These are phyloP conservation scores for Phalacrocorax pelagicus DNA, from an alignment of 2,113 vertebrate genomes.

Conservation along the genomic window DNA sequence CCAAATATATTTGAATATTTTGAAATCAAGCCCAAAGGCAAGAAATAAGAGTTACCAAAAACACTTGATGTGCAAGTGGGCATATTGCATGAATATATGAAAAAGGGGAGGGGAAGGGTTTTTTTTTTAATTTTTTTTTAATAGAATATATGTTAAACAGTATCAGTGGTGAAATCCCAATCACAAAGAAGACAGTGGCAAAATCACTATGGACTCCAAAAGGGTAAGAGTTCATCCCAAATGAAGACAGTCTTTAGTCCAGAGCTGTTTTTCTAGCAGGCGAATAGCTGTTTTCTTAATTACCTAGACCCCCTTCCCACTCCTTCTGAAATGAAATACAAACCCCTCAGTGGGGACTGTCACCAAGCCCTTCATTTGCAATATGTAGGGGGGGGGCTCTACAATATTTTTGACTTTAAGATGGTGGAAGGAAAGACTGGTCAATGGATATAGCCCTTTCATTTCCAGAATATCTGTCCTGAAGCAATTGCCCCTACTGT, in stretches of 20 bases:
- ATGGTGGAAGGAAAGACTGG: neutral
- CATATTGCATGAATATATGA: constrained; percentile 42
- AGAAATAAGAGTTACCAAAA: constrained; percentile 72
- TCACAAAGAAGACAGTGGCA: neutral
- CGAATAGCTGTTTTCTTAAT: neutral
- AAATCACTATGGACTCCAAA: neutral
- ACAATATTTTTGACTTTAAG: neutral
- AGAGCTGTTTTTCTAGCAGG: neutral
- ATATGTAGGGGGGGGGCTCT: neutral
- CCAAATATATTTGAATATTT: constrained; percentile 83
- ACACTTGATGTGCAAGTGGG: constrained; percentile 63
- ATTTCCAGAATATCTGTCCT: neutral
- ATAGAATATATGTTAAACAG: neutral
- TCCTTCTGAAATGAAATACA: neutral
- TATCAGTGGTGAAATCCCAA: neutral
- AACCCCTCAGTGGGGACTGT: neutral
- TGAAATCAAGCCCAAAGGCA: constrained; percentile 76
- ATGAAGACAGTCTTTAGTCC: neutral
- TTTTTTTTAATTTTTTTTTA: neutral
- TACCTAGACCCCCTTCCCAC: neutral
- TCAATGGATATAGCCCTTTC: neutral
- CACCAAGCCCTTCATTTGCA: neutral
- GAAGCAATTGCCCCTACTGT: neutral
- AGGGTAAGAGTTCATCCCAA: neutral
- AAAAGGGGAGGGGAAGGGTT: neutral